phyloP scores from a whole-genome alignment of 2,888 invertebrate species.

The Aphidius colemani region DNA sequence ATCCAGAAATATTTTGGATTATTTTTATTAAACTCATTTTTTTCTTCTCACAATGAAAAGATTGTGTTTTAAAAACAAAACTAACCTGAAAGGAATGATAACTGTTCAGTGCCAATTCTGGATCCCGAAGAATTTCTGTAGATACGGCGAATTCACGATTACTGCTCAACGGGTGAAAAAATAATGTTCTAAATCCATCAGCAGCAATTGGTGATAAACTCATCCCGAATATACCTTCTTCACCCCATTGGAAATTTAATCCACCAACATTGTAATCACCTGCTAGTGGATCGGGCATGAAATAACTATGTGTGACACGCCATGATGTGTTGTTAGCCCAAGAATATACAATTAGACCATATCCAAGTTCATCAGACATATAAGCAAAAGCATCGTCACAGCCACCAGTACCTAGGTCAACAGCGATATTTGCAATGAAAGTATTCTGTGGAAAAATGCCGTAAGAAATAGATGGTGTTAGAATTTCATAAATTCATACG shows the following conservation, averaged over 20 bases:
- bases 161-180: constrained; percentile 80
- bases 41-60: background rate
- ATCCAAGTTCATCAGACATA: constrained; percentile 81
- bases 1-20: background rate
- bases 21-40: background rate
- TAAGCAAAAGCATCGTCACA: constrained; percentile 82
- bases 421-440: constrained; percentile 85
- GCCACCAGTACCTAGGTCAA: constrained; percentile 71
- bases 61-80: background rate
- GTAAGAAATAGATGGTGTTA: too few relatives aligned
- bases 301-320: constrained; percentile 79
- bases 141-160: constrained; percentile 80
- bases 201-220: constrained; percentile 70
- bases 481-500: too few relatives aligned
- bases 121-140: constrained; percentile 73
- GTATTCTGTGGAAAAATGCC: constrained; percentile 62
- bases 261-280: constrained; percentile 81
- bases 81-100: constrained; percentile 72
- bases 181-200: constrained; percentile 74
- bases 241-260: constrained; percentile 83
- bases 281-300: constrained; percentile 79
- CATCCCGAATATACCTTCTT: constrained; percentile 82
- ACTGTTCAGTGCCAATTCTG: constrained; percentile 69
- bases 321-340: constrained; percentile 78
- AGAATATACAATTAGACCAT: constrained; percentile 80